These are phyloP conservation scores for Drosophila recens DNA, from an alignment of 2,888 invertebrate genomes.

Conservation along the genomic window DNA sequence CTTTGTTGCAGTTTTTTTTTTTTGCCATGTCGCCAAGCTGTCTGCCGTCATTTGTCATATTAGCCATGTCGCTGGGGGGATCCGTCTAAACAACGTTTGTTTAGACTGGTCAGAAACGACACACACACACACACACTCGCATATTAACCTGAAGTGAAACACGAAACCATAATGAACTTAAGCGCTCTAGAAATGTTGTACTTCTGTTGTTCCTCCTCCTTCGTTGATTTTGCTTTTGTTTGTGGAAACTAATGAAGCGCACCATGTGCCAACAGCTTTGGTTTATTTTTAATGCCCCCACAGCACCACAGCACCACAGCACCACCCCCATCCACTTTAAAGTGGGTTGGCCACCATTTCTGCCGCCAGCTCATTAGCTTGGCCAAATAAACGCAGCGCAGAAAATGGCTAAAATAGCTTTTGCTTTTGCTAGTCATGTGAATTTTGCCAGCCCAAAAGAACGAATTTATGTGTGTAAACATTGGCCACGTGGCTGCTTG, in stretches of 20 bases:
- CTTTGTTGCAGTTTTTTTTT: not conserved
- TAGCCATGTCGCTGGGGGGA: constrained; percentile 34
- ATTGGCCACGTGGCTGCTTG: constrained; percentile 61
- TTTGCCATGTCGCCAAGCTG: constrained; percentile 49
- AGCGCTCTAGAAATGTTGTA: constrained; percentile 30
- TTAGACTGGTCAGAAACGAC: constrained; percentile 15
- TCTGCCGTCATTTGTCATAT: constrained; percentile 44
- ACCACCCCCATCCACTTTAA: constrained; percentile 1
- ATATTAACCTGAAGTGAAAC: constrained; percentile 50
- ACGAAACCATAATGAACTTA: constrained; percentile 71
- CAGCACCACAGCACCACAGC: not conserved
- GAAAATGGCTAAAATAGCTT: constrained; percentile 36
- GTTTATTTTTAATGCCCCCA: constrained; percentile 54
- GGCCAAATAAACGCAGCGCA: constrained; percentile 58
- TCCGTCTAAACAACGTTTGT: constrained; percentile 2
- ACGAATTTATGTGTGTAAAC: constrained; percentile 39
- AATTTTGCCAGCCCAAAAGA: not conserved
- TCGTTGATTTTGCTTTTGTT: constrained; percentile 33
- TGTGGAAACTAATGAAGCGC: constrained; percentile 65
- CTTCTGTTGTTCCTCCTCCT: constrained; percentile 10
- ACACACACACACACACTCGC: not conserved
- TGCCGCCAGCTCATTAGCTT: constrained; percentile 71
- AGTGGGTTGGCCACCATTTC: constrained; percentile 18
- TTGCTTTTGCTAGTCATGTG: constrained; percentile 22
- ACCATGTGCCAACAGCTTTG: constrained; percentile 62